Conservation (phyloP, 1,140 invertebrate species). For the Cotesia typhae region DNA sequence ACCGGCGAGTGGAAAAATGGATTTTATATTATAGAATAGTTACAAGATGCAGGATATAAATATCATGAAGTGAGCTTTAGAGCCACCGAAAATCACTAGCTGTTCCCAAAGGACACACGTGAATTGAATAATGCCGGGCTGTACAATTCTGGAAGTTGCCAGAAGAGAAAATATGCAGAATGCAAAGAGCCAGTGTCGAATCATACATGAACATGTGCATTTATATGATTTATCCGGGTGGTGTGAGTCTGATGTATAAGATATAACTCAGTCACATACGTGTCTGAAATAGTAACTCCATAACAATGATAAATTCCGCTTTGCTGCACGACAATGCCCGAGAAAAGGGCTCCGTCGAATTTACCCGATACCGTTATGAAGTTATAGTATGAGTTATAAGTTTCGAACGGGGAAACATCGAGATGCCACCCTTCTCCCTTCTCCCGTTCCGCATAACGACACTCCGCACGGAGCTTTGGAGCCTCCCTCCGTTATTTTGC, state of each 20-base stretch:
- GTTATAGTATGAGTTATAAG: conserved; percentile 33
- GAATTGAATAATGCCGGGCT: background rate
- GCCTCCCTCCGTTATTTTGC: conserved; percentile 20
- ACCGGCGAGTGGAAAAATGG: too few species aligned
- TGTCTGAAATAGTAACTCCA: conserved; percentile 50
- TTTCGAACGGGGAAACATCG: conserved; percentile 10
- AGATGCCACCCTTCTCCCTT: background rate
- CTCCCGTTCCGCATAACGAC: too few species aligned
- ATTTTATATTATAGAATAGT: too few species aligned
- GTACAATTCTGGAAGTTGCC: too few species aligned
- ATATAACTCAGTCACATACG: conserved; percentile 48
- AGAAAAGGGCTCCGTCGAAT: conserved; percentile 35
- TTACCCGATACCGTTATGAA: conserved; percentile 42
- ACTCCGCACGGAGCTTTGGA: background rate
- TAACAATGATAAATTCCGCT: conserved; percentile 51
- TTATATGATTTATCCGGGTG: conserved; percentile 1
- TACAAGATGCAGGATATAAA: background rate
- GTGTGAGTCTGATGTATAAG: conserved; percentile 37
- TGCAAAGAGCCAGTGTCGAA: too few species aligned
- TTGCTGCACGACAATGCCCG: conserved; percentile 27
- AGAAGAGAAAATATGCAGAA: too few species aligned
- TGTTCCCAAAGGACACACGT: too few species aligned
- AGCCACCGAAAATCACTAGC: too few species aligned
- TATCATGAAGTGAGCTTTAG: too few species aligned
- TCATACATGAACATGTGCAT: background rate